Percentiles rank a stretch among this genome's conserved stretches.
Evolutionary conservation across 1,140 invertebrate species (phyloP).

Genomic region (Pogonomyrmex californicus): DNA sequence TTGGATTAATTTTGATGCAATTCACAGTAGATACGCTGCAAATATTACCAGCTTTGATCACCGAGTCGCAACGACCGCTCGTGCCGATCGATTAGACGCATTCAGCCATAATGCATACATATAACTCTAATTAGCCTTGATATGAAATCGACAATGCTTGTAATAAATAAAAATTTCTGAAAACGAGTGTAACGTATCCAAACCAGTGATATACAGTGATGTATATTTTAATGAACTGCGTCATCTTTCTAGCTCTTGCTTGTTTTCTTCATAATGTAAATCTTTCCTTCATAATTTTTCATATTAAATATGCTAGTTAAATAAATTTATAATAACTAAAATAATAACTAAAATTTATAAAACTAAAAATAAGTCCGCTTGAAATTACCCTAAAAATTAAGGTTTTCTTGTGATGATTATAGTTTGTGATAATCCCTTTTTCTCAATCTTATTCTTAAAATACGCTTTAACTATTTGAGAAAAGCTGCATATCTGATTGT

Average conservation of each 20-base stretch:
- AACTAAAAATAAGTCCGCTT: background rate
- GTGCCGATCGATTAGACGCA: conserved; percentile 43
- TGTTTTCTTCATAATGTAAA: background rate
- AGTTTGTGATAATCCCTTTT: background rate
- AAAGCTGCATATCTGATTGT: conserved; percentile 24
- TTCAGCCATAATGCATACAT: conserved; percentile 41
- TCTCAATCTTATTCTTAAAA: conserved; percentile 4
- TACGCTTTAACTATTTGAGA: background rate
- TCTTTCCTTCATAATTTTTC: background rate
- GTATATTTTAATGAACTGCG: background rate
- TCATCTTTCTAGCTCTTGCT: too few relatives aligned
- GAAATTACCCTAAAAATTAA: background rate
- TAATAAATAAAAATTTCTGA: background rate
- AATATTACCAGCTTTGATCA: conserved; percentile 54
- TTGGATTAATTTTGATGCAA: conserved; percentile 46
- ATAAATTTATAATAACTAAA: background rate
- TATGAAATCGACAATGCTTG: background rate
- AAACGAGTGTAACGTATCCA: background rate
- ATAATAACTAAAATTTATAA: background rate
- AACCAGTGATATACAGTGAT: background rate
- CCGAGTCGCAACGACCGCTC: conserved; percentile 30
- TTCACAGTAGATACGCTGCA: conserved; percentile 23
- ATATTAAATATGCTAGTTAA: background rate
- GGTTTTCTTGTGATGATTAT: background rate
- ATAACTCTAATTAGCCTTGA: conserved; percentile 48